Evolutionary conservation across 2,113 vertebrate genomes (phyloP), one percentile per base, ranked within the genome.

Genomic region (Orycteropus afer): DNA sequence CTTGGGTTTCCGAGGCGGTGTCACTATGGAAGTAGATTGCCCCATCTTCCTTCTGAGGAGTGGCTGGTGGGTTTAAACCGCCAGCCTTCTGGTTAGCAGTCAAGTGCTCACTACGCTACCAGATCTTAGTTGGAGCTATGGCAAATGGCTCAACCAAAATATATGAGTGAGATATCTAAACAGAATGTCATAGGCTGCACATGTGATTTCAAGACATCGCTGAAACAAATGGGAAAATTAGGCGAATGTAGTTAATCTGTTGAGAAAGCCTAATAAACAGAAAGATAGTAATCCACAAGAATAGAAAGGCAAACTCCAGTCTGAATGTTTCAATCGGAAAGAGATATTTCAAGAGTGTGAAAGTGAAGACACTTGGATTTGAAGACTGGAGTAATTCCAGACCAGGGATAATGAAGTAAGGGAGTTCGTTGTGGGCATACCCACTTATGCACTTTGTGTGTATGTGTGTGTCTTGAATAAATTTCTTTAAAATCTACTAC

Each of bases 261-360:
- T 94, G 49, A 84, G 32, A 85, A 95, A 67, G 23, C 0, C 37
- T 74, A 74, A 55, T 4, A 78, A 76, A 83, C 0, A 85, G 20
- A 34, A 85, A 84, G 29, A 80, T 1, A 59, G 53, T 18, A 51
- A 18, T 61, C 71, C n/a, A 45, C 34, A 51, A 81, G 17, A 93
- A 79, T 73, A 80, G 83, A 86, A 40, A 49, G 37, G 81, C 25
- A 89, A 95, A 91, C 15, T 82, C 27, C 34, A 73, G 3, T 86
- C 15, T 76, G 14, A 25, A 65, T 86, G 12, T 86, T 91, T 91
- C 71, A 77, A 45, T 13, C 40, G 45, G 7, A 17, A 63, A 65
- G 25, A 78, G 6, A 53, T 3, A 65, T 20, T 61, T 51, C 23
- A 76, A 69, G 29, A 61, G 11, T 32, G 45, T n/a, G 42, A 89